Conservation (phyloP, 2,888 invertebrate genomes). For the Phortica magna region DNA sequence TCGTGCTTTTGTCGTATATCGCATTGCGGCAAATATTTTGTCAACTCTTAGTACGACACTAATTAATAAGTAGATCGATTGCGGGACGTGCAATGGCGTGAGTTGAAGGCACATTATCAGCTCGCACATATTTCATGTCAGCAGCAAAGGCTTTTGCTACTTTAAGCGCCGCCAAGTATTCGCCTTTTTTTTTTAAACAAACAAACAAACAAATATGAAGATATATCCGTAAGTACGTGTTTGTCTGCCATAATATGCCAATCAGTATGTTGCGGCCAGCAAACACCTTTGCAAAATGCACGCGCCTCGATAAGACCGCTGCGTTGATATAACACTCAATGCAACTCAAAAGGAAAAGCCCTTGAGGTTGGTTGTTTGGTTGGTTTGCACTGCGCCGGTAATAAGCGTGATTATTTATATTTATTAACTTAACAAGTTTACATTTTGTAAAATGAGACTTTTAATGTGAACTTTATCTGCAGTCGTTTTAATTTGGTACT, state of each 20-base stretch:
- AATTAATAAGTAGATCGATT: constrained; percentile 23
- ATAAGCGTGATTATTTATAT: constrained; percentile 77
- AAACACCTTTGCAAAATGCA: constrained; percentile 76
- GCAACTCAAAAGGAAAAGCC: constrained; percentile 29
- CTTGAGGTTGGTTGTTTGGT: constrained; percentile 37
- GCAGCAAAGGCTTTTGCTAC: constrained; percentile 1
- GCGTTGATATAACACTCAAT: constrained; percentile 35
- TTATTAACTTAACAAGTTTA: constrained; percentile 77
- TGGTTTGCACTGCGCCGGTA: constrained; percentile 52
- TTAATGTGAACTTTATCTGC: constrained; percentile 77
- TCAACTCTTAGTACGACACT: constrained; percentile 24
- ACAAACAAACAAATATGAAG: not conserved
- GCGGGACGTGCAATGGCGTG: not conserved
- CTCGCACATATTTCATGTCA: constrained; percentile 30
- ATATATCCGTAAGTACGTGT: not conserved
- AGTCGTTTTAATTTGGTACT: constrained; percentile 49
- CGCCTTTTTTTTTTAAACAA: not conserved
- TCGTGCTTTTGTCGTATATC: not conserved
- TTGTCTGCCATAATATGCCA: not conserved
- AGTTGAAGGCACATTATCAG: constrained; percentile 17
- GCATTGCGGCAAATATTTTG: constrained; percentile 21
- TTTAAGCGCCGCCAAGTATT: constrained; percentile 13
- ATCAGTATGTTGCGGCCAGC: constrained; percentile 52
- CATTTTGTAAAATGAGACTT: constrained; percentile 77
- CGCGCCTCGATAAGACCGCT: constrained; percentile 64